Evolutionary conservation across 2,113 vertebrate genomes (phyloP), one percentile per base, ranked within the genome.

Genomic region (Misgurnus mizolepis): DNA sequence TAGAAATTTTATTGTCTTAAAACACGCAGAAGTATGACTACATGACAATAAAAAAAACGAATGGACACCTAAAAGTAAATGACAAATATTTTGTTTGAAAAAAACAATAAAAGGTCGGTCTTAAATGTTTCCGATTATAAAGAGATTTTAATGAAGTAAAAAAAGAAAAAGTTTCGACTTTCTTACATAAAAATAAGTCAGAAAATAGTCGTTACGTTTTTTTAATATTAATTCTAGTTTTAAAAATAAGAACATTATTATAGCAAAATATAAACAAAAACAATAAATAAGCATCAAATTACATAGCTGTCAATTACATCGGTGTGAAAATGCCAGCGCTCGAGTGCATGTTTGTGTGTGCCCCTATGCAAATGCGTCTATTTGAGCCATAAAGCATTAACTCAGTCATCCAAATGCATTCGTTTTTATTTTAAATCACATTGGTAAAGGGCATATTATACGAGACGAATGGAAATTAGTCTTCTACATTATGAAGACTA

Each of bases 401-500:
- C 89, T 79, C 83, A 10, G 47, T 82, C 80, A 45, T 55, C 45
- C 45, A 77, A 78, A 88, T 84, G 77, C 72, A 70, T 85, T 89
- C 78, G 82, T 88, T 88, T 83, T 86, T 82, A 82, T 79, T 83
- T 64, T 43, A 58, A 62, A 85, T 83, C 84, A 86, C 78, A 65
- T 80, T 78, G 77, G 86, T 91, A 87, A 85, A 84, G 85, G 85
- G 14, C 55, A 45, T 15, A 22, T 9, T 49, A 83, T 84, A 62
- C 84, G 65, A 53, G 55, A 85, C 83, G 60, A 18, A 58, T 18
- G 17, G n/a, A 58, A 58, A 58, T 15, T 5, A 15, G 7, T 17
- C 3, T 58, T 58, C 4, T n/a, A 18, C 85, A 85, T 88, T 87
- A 75, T 90, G 4, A 83, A 88, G 87, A 62, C 81, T 86, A 88